A percentile compares a stretch with the other conserved stretches of the same genome.
Conservation (phyloP, 2,888 invertebrate genomes). For the Xiphydria camelus region DNA sequence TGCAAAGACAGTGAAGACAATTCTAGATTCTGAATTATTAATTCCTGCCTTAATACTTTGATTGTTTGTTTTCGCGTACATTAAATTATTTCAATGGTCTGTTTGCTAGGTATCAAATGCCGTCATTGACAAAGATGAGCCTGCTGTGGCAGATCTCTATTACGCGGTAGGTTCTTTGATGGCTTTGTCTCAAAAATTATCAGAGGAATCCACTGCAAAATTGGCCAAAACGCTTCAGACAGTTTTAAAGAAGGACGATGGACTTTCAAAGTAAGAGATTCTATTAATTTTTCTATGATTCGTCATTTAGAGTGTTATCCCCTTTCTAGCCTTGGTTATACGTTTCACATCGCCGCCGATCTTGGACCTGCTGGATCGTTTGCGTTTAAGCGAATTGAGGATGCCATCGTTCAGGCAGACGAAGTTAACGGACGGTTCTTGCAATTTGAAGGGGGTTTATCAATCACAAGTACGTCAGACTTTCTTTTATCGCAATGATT, state of each 20-base stretch:
- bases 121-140: constrained; percentile 68
- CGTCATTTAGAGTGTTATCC: constrained; percentile 9
- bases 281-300: constrained; percentile 6
- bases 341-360: constrained; percentile 79
- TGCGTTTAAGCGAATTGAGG: constrained; percentile 79
- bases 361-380: constrained; percentile 70
- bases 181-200: constrained; percentile 68
- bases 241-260: constrained; percentile 83
- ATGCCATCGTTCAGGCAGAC: constrained; percentile 92
- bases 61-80: constrained; percentile 9
- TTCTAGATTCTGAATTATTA: constrained; percentile 19
- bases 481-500: not conserved
- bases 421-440: constrained; percentile 87
- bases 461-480: constrained; percentile 66
- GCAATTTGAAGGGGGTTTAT: constrained; percentile 91
- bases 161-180: constrained; percentile 73
- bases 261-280: constrained; percentile 66
- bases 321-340: constrained; percentile 74
- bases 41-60: constrained; percentile 2
- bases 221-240: constrained; percentile 74
- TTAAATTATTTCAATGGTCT: not conserved
- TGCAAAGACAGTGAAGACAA: constrained; percentile 40
- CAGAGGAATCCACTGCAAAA: constrained; percentile 66
- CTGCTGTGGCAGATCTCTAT: constrained; percentile 72
- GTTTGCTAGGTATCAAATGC: constrained; percentile 55